Conservation (phyloP, 2,113 vertebrate genomes). For the Passer montanus region DNA sequence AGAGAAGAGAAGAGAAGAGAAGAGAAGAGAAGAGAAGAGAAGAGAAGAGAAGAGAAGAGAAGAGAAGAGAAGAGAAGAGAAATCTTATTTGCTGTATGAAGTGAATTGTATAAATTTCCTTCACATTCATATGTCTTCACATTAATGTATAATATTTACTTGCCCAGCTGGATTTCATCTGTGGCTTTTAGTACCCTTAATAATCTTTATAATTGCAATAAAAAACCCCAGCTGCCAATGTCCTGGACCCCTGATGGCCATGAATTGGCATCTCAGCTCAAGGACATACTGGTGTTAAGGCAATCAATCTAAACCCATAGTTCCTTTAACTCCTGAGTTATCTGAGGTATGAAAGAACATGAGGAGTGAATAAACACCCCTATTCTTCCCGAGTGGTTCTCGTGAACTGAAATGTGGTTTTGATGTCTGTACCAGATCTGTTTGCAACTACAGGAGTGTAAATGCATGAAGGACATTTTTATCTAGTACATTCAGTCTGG, state of each 20-base stretch:
- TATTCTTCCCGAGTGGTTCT: fast-evolving
- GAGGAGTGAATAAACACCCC: background rate
- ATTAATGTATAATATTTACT: background rate
- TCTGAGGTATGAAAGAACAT: background rate
- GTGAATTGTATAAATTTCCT: background rate
- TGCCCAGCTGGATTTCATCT: background rate
- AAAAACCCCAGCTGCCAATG: background rate
- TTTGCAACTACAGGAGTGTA: background rate
- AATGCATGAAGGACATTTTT: background rate
- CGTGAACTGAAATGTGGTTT: background rate
- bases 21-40: no score
- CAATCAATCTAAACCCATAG: background rate
- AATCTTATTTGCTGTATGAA: background rate
- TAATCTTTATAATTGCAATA: background rate
- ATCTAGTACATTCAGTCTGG: background rate
- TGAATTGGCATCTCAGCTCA: background rate
- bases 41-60: fast-evolving
- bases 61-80: background rate
- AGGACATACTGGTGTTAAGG: background rate
- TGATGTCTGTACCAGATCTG: background rate
- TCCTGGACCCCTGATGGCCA: background rate
- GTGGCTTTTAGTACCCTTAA: background rate
- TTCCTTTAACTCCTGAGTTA: background rate
- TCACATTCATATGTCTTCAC: background rate
- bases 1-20: no score